Conservation (phyloP, 2,888 invertebrate genomes). For the Eueremaeus valkanovi region DNA sequence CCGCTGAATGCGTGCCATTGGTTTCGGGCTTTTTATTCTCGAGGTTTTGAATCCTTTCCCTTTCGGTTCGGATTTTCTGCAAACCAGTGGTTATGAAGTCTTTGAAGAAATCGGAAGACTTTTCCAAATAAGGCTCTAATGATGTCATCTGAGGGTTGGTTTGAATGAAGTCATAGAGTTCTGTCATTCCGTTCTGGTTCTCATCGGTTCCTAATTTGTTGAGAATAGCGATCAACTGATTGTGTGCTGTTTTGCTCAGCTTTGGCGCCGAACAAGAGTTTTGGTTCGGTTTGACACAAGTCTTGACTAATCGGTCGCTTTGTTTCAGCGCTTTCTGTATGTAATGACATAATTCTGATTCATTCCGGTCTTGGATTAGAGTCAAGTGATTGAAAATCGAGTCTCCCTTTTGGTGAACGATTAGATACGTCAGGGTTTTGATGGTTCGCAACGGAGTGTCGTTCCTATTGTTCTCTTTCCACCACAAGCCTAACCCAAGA, state of each 20-base stretch:
- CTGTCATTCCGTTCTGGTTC: conserved; percentile 64
- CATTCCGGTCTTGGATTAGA: conserved; percentile 60
- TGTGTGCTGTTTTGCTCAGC: conserved; percentile 63
- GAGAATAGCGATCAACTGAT: not conserved
- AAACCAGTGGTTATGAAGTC: conserved; percentile 77
- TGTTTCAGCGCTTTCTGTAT: conserved; percentile 63
- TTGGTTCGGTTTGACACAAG: conserved; percentile 74
- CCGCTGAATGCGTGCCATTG: conserved; percentile 6
- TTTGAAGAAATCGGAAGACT: conserved; percentile 78
- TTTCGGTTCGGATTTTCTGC: conserved; percentile 59
- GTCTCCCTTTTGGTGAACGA: conserved; percentile 81
- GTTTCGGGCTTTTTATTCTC: conserved; percentile 24
- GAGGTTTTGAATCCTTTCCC: conserved; percentile 47
- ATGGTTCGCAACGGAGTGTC: conserved; percentile 82
- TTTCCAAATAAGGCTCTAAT: conserved; percentile 75
- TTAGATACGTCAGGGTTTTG: conserved; percentile 86
- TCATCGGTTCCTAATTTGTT: conserved; percentile 31
- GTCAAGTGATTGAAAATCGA: conserved; percentile 67
- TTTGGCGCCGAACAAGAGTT: conserved; percentile 76
- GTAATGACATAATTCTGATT: conserved; percentile 81
- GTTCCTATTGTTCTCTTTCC: conserved; percentile 67
- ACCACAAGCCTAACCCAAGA: conserved; percentile 51
- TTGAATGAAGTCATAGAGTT: conserved; percentile 72
- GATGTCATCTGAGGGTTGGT: conserved; percentile 80
- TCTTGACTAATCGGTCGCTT: conserved; percentile 41